These are phyloP conservation scores for Craniophora ligustri DNA, from an alignment of 2,888 invertebrate species.

Conservation along the genomic window DNA sequence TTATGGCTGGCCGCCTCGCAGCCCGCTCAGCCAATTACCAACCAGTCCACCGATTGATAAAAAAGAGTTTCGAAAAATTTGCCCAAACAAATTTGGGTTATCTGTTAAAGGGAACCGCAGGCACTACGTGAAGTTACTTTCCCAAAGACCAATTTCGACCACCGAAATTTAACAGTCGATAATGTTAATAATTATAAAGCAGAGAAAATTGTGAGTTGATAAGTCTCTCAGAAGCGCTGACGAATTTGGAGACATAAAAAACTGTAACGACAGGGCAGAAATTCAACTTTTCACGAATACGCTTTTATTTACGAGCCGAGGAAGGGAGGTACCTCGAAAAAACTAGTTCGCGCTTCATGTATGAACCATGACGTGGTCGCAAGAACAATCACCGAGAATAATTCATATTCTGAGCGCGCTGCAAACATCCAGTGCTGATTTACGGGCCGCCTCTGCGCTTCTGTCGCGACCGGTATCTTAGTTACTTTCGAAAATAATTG, in stretches of 20 bases:
- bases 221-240: constrained; percentile 54
- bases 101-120: constrained; percentile 71
- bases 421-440: constrained; percentile 84
- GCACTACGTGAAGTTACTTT: constrained; percentile 67
- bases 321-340: constrained; percentile 74
- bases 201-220: constrained; percentile 68
- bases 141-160: constrained; percentile 69
- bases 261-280: constrained; percentile 63
- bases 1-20: constrained; percentile 78
- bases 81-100: constrained; percentile 83
- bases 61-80: constrained; percentile 84
- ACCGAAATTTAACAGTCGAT: constrained; percentile 68
- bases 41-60: constrained; percentile 82
- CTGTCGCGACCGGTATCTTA: constrained; percentile 81
- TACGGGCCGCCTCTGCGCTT: constrained; percentile 78
- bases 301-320: constrained; percentile 75
- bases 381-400: constrained; percentile 87
- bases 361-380: constrained; percentile 87
- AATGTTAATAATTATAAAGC: constrained; percentile 77
- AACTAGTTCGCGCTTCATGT: constrained; percentile 88
- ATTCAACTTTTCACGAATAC: constrained; percentile 77
- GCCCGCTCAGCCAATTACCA: constrained; percentile 82
- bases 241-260: constrained; percentile 64
- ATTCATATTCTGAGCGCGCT: constrained; percentile 88
- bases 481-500: constrained; percentile 87